phyloP scores from a whole-genome alignment of 2,113 vertebrate genomes.

The Solea senegalensis region DNA sequence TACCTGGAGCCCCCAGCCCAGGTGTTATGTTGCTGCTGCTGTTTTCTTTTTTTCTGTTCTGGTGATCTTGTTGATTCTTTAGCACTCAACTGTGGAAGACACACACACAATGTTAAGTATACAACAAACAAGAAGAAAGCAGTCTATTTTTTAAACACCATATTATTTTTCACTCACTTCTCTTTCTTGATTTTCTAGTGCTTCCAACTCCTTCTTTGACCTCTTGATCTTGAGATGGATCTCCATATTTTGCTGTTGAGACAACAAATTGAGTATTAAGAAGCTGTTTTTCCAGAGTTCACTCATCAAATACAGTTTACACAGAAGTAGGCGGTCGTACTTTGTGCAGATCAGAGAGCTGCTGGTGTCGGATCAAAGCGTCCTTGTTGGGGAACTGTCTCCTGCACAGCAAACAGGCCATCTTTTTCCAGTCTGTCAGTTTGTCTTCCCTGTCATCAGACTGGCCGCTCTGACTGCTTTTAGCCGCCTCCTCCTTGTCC shows the following conservation, averaged over 20 bases:
- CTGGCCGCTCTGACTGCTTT: conserved; percentile 73
- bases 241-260: conserved; percentile 95
- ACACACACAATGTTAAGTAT: conserved; percentile 1
- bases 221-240: conserved; percentile 95
- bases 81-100: conserved; percentile 61
- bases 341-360: conserved; percentile 97
- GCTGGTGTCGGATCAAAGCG: conserved; percentile 93
- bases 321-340: conserved; percentile 65
- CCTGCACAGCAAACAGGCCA: conserved; percentile 95
- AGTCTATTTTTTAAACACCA: neutral
- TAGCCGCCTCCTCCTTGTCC: conserved; percentile 86
- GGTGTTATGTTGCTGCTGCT: conserved; percentile 65
- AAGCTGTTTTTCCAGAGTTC: neutral
- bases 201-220: conserved; percentile 93
- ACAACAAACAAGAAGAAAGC: neutral
- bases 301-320: neutral
- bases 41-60: conserved; percentile 79
- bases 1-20: conserved; percentile 81
- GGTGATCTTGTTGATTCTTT: conserved; percentile 68
- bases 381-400: conserved; percentile 97
- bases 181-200: conserved; percentile 93
- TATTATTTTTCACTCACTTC: conserved; percentile 59
- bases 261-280: neutral
- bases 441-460: conserved; percentile 86
- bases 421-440: conserved; percentile 97